A percentile compares a stretch with the other conserved stretches of the same genome.
Conservation (phyloP, 2,113 vertebrate genomes). For the Nesogale talazaci region DNA sequence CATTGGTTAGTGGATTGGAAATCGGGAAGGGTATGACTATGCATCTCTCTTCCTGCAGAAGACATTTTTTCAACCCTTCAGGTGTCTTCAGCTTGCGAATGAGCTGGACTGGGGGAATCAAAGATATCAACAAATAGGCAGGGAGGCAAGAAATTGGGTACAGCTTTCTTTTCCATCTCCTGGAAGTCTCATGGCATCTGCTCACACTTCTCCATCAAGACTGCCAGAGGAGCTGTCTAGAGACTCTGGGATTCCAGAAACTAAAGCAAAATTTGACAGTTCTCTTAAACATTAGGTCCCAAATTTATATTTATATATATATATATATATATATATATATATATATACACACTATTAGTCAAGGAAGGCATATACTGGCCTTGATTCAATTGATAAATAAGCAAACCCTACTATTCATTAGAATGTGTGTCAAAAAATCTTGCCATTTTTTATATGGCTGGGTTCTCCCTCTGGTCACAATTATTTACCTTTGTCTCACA, state of each 20-base stretch:
- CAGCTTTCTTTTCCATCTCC: too few species aligned
- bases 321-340: too few species aligned
- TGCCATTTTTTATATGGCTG: neutral
- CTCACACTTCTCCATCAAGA: too few species aligned
- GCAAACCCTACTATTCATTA: neutral
- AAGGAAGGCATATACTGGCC: neutral
- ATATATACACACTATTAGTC: too few species aligned
- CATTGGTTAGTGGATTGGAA: neutral
- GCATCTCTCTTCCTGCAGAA: neutral
- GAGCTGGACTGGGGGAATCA: neutral
- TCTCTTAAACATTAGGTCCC: neutral
- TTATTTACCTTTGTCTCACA: neutral
- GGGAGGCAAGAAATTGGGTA: too few species aligned
- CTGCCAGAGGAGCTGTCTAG: too few species aligned
- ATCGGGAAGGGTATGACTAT: neutral
- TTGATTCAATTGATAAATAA: neutral
- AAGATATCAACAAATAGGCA: too few species aligned
- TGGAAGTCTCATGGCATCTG: too few species aligned
- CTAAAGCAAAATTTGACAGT: neutral
- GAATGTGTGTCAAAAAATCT: neutral
- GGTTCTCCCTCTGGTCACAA: neutral
- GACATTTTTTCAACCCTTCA: neutral
- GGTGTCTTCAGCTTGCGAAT: neutral
- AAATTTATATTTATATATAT: neutral
- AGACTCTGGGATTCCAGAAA: too few species aligned